Evolutionary conservation across 1,140 invertebrate genomes (phyloP).

Genomic region (Caenorhabditis elegans): DNA sequence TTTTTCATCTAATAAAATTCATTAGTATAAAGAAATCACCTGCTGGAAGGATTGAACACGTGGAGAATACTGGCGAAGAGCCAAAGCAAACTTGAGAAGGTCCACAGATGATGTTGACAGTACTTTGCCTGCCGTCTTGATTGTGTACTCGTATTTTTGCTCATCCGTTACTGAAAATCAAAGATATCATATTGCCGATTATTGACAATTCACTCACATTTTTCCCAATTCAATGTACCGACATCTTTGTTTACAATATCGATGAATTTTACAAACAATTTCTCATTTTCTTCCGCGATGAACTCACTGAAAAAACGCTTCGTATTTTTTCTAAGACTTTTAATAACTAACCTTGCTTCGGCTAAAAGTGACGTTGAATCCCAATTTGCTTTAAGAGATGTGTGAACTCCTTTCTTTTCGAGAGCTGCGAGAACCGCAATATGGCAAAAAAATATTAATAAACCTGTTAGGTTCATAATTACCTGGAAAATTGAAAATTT

Average conservation of each 20-base stretch:
- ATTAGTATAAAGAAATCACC: conserved; percentile 36
- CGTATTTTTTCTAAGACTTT: not conserved
- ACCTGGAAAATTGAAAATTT: not conserved
- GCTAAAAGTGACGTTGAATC: conserved; percentile 62
- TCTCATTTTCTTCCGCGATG: conserved; percentile 53
- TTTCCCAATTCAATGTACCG: conserved; percentile 30
- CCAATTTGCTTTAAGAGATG: conserved; percentile 59
- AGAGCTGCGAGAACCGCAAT: not conserved
- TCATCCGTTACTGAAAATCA: conserved; percentile 51
- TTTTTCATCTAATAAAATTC: conserved; percentile 21
- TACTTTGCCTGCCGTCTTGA: conserved; percentile 47
- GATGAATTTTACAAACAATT: conserved; percentile 54
- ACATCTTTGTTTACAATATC: conserved; percentile 42
- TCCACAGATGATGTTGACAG: conserved; percentile 37
- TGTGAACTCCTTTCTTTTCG: conserved; percentile 55
- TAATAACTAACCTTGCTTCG: conserved; percentile 55
- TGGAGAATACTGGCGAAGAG: conserved; percentile 60
- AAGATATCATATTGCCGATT: not conserved
- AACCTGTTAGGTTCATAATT: not conserved
- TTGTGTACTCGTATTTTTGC: conserved; percentile 56
- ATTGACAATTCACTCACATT: conserved; percentile 15
- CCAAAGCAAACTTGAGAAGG: conserved; percentile 59
- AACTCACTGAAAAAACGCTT: conserved; percentile 58
- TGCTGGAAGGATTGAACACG: conserved; percentile 59
- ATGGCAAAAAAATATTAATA: not conserved